Conservation (phyloP, 2,113 vertebrate genomes). For the Hippocampus abdominalis region DNA sequence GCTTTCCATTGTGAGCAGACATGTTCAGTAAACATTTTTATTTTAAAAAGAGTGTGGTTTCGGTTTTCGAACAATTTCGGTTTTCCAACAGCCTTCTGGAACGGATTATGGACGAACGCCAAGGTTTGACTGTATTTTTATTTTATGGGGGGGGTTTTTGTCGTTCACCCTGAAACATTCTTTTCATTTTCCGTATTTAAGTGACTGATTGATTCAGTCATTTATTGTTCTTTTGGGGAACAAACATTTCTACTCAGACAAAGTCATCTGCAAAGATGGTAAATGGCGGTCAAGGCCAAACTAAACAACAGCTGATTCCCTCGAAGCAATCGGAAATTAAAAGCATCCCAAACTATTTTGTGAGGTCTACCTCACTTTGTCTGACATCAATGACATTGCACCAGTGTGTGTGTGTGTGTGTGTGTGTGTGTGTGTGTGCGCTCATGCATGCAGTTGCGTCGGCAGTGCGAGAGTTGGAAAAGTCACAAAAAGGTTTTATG, state of each 20-base stretch:
- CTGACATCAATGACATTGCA: background rate
- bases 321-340: background rate
- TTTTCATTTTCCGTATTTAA: background rate
- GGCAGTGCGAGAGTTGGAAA: slow-evolving; percentile 29
- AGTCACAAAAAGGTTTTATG: slow-evolving; percentile 58
- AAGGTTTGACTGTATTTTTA: too few relatives aligned
- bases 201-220: background rate
- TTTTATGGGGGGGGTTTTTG: too few relatives aligned
- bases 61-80: too few relatives aligned
- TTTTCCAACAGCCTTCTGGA: too few relatives aligned
- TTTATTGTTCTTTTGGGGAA: background rate
- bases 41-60: too few relatives aligned
- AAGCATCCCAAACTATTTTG: background rate
- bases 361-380: background rate
- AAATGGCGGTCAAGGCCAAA: background rate
- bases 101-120: too few relatives aligned
- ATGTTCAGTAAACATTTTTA: too few relatives aligned
- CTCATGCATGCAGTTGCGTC: slow-evolving; percentile 12
- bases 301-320: background rate
- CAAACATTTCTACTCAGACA: background rate
- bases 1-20: too few relatives aligned
- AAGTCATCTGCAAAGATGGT: background rate
- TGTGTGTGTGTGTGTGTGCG: background rate
- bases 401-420: background rate
- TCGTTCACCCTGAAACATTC: too few relatives aligned